Evolutionary conservation across 1,140 invertebrate genomes (phyloP), one percentile per base, ranked within the genome.

Genomic region (Diachasmimorpha longicaudata): DNA sequence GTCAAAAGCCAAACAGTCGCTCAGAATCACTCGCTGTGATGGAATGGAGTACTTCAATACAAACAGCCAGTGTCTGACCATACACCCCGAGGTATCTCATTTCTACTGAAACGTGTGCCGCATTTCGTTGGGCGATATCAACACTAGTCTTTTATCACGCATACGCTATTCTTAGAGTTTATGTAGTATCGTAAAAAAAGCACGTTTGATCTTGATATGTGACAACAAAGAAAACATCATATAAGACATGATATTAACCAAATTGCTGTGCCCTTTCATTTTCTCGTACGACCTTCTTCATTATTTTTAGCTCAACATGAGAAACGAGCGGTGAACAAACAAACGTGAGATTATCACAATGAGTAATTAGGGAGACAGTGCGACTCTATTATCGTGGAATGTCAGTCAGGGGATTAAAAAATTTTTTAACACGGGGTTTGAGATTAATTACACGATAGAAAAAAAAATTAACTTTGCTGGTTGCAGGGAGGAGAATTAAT

Each of bases 51-150:
- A 25, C 46, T 63, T n/a, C 21, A 25, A 44, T 46, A 46, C 31
- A 8, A 6, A 16, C 39, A 68, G 16, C 9, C 31, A 31, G 31
- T 31, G 66, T 75, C 73, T 75, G 73, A 75, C 73, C 63, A 75
- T 75, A 52, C 66, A 48, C 66, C 48, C 31, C 42, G 39, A 13
- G 25, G 0, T 31, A n/a, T 37, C 36, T 63, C 19, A 23, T 70
- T 75, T 75, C 31, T n/a, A 46, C 39, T 70, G 16, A 37, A 37
- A 75, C 66, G 46, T 75, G 66, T 42, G 72, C 46, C 10, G 58
- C 58, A 74, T 74, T 74, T 52, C 21, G 13, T n/a, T 39, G 14
- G 36, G 36, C 8, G 14, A 72, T 58, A 70, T 72, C 44, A 52
- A 72, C 39, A 68, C 14, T 4, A 52, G n/a, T 37, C 25, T 72